A percentile compares a stretch with the other conserved stretches of the same genome.
These are phyloP conservation scores for Laothoe populi DNA, from an alignment of 2,888 invertebrate genomes.

Conservation along the genomic window DNA sequence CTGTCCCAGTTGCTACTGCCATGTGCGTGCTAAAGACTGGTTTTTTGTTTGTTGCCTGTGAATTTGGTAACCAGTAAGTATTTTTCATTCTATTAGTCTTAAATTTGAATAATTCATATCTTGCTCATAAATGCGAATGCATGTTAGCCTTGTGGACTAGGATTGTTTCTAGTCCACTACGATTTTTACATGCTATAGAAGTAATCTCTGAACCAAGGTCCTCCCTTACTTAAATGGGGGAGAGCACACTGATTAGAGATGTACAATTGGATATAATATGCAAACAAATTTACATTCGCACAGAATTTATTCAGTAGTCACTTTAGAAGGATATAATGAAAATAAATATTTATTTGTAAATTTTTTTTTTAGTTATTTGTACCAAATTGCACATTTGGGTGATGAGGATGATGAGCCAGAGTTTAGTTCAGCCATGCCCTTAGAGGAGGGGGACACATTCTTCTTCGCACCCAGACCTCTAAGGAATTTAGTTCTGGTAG, in stretches of 20 bases:
- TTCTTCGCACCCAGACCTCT: constrained; percentile 98
- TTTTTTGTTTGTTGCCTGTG: constrained; percentile 98
- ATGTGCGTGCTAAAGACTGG: constrained; percentile 99
- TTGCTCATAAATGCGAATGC: constrained; percentile 36
- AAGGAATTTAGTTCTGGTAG: constrained; percentile 97
- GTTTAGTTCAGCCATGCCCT: constrained; percentile 98
- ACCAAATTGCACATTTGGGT: constrained; percentile 99
- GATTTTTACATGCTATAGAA: constrained; percentile 69
- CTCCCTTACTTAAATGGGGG: constrained; percentile 72
- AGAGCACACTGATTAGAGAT: constrained; percentile 87
- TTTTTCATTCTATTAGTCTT: too few species aligned
- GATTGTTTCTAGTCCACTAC: constrained; percentile 53
- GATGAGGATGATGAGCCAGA: constrained; percentile 99
- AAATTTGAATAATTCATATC: constrained; percentile 3
- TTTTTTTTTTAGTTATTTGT: constrained; percentile 90
- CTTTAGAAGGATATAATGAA: too few species aligned
- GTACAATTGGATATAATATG: constrained; percentile 48
- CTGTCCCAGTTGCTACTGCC: constrained; percentile 97
- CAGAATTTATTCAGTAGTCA: too few species aligned
- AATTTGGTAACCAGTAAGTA: constrained; percentile 99
- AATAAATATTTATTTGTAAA: background rate
- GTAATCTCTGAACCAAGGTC: constrained; percentile 87
- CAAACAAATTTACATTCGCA: too few species aligned
- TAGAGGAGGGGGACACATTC: constrained; percentile 99
- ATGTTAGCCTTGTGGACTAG: constrained; percentile 56